These are phyloP conservation scores for Calyptommatus sinebrachiatus DNA, from an alignment of 2,113 vertebrate genomes.

Conservation along the genomic window DNA sequence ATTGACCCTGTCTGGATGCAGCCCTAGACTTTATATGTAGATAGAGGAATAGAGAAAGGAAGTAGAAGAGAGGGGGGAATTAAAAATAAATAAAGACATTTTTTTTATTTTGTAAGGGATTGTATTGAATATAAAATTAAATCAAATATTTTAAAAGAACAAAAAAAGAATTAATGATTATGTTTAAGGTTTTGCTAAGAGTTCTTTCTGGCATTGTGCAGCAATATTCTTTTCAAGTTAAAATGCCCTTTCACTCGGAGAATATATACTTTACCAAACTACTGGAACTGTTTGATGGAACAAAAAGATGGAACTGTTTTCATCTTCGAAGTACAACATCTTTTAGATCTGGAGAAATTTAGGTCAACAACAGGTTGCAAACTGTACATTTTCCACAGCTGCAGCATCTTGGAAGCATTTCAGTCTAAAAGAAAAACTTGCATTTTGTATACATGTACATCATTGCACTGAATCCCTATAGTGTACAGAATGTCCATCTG, in stretches of 20 bases:
- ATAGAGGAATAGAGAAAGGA: too few relatives aligned
- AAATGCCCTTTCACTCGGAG: neutral
- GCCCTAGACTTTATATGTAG: too few relatives aligned
- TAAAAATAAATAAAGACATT: too few relatives aligned
- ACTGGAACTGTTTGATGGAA: too few relatives aligned
- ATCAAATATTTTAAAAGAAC: too few relatives aligned
- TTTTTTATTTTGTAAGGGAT: too few relatives aligned
- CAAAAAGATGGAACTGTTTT: neutral
- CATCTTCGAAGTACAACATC: neutral
- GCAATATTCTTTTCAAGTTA: neutral
- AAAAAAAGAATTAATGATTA: too few relatives aligned
- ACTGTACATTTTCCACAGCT: neutral
- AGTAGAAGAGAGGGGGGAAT: too few relatives aligned
- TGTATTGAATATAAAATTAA: too few relatives aligned
- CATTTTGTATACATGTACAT: constrained; percentile 6
- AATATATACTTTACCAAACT: neutral
- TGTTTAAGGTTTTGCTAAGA: neutral
- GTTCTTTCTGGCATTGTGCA: neutral
- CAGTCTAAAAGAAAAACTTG: neutral
- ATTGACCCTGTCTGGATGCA: too few relatives aligned
- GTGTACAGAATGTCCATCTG: neutral
- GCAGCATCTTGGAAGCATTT: neutral
- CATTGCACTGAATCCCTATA: neutral
- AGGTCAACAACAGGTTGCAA: neutral
- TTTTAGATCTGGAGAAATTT: neutral